Conservation (phyloP, 2,888 invertebrate genomes). For the Saturnia pavonia region DNA sequence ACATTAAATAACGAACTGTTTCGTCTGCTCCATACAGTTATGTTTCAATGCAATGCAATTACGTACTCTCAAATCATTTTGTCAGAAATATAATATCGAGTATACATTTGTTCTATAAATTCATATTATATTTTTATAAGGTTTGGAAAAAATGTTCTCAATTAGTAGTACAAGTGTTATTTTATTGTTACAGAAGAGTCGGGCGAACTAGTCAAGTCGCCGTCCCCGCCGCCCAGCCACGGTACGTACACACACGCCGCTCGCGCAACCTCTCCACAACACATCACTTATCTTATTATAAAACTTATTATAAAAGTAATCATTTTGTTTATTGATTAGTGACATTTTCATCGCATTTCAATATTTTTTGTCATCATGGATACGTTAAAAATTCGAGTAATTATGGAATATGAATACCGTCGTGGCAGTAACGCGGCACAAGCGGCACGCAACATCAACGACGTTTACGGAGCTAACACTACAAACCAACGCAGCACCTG, state of each 20-base stretch:
- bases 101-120: not conserved
- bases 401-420: too few species aligned
- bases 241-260: slow-evolving; percentile 76
- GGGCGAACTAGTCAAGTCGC: slow-evolving; percentile 87
- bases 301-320: too few species aligned
- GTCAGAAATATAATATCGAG: not conserved
- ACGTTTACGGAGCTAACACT: too few species aligned
- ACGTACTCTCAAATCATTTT: not conserved
- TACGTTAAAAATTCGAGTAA: too few species aligned
- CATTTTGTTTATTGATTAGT: too few species aligned
- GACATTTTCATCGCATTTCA: too few species aligned
- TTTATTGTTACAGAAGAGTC: slow-evolving; percentile 75
- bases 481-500: too few species aligned
- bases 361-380: too few species aligned
- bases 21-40: not conserved
- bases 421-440: too few species aligned
- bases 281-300: not conserved
- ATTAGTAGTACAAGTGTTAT: slow-evolving; percentile 24
- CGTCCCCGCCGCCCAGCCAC: slow-evolving; percentile 88
- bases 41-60: not conserved
- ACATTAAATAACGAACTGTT: too few species aligned
- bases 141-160: not conserved
- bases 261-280: not conserved
- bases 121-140: not conserved
- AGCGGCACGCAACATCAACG: too few species aligned